Conservation (phyloP, 2,113 vertebrate species). For the Datnioides undecimradiatus region DNA sequence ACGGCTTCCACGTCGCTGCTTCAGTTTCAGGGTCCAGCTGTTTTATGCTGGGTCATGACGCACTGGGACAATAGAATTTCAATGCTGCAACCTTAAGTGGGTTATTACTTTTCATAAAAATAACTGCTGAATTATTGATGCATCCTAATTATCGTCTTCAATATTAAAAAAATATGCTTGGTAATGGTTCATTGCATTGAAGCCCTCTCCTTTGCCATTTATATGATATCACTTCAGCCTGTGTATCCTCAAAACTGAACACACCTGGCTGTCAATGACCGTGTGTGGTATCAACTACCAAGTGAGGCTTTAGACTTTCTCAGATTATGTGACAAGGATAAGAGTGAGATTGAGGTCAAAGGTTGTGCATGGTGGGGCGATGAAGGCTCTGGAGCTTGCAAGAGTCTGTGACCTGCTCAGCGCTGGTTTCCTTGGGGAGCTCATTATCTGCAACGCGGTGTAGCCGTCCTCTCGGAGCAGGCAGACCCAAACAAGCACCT, state of each 20-base stretch:
- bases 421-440: conserved; percentile 62
- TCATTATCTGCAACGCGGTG: conserved; percentile 69
- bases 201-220: neutral
- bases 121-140: neutral
- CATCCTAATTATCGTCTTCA: neutral
- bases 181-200: neutral
- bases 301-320: conserved; percentile 31
- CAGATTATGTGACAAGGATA: conserved; percentile 9
- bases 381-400: conserved; percentile 34
- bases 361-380: conserved; percentile 42
- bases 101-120: neutral
- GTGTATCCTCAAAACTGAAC: neutral
- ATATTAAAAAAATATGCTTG: neutral
- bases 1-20: neutral
- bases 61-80: neutral
- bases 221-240: neutral
- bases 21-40: too few species aligned
- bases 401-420: conserved; percentile 45
- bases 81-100: neutral
- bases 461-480: conserved; percentile 20
- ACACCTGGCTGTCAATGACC: neutral
- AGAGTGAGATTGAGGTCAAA: conserved; percentile 39
- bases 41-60: neutral
- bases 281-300: conserved; percentile 30
- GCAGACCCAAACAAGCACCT: conserved; percentile 62